Evolutionary conservation across 2,888 invertebrate genomes (phyloP), one percentile per base, ranked within the genome.

Genomic region (Hirudinaria manillensis): DNA sequence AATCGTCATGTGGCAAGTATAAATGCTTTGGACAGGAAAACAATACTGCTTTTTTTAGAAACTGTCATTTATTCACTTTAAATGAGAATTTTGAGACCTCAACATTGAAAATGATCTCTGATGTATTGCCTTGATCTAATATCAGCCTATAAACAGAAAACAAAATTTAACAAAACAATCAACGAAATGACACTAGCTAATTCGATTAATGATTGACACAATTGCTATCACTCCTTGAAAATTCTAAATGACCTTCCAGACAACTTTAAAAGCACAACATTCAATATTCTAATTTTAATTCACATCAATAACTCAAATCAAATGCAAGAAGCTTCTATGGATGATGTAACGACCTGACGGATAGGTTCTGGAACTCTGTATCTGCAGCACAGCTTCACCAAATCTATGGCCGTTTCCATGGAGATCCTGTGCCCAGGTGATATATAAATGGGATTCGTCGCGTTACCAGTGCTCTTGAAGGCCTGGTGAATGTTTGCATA

Each of bases 291-390:
- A 36, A 6, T 10, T 10, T 36, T 36, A 36, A 36, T 36, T 36
- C 10, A 36, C 10, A 10, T 10, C 10, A 36, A 36, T 36, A 56
- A 56, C 27, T 56, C 13, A 24, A 56, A 56, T 56, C 13, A 3
- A 56, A 56, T 53, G 13, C 27, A 56, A 56, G 56, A 27, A 56
- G 16, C 16, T 56, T 27, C 13, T 56, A 38, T 3, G 29, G 4
- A 27, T 4, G 6, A 61, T 56, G 36, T 16, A 24, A 77, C 76
- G 78, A 83, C 84, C 81, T 80, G 79, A 79, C 84, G 78, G 10
- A 82, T 79, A 53, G 85, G 85, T 78, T 84, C 84, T 70, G 85
- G 85, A 68, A 84, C 81, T 56, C 85, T 78, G 78, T 82, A 81
- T 76, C 80, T 80, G 77, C 82, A 82, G 76, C 82, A 83, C 45